Conservation (phyloP, 1,140 invertebrate genomes). For the Drosophila albomicans region DNA sequence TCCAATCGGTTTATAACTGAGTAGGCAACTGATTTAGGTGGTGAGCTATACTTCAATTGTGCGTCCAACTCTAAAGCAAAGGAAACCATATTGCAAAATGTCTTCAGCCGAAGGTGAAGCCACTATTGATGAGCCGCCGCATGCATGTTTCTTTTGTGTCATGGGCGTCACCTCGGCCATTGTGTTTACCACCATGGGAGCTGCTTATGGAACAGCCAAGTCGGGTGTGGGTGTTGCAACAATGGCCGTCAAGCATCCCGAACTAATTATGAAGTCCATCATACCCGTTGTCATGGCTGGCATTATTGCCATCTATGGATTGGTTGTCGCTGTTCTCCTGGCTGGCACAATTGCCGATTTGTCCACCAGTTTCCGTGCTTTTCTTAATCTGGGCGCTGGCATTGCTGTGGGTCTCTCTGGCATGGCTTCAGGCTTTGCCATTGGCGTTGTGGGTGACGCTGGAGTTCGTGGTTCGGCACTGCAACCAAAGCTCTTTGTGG, state of each 20-base stretch:
- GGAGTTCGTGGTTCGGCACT: slow-evolving; percentile 96
- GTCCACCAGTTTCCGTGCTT: slow-evolving; percentile 88
- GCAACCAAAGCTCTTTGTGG: slow-evolving; percentile 95
- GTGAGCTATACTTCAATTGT: no score
- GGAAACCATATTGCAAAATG: slow-evolving; percentile 6
- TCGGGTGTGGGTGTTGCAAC: slow-evolving; percentile 35
- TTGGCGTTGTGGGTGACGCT: slow-evolving; percentile 96
- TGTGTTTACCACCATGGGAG: slow-evolving; percentile 88
- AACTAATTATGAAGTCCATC: slow-evolving; percentile 51
- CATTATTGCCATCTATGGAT: slow-evolving; percentile 97
- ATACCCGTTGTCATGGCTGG: slow-evolving; percentile 57
- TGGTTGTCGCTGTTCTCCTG: slow-evolving; percentile 96
- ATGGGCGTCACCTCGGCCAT: slow-evolving; percentile 96
- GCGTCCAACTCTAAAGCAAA: neutral
- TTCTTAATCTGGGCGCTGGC: slow-evolving; percentile 95
- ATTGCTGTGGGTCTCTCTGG: slow-evolving; percentile 95
- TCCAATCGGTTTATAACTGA: neutral
- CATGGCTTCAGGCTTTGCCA: slow-evolving; percentile 95
- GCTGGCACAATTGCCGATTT: slow-evolving; percentile 87
- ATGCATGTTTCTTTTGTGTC: slow-evolving; percentile 88
- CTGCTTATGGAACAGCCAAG: slow-evolving; percentile 55
- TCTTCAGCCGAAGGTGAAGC: neutral
- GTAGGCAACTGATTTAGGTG: slow-evolving; percentile 4
- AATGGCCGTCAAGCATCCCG: slow-evolving; percentile 44
- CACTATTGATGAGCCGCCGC: slow-evolving; percentile 86